Base-by-base conservation (phyloP, 2,113 vertebrate species). In the Percina caprodes region DNA sequence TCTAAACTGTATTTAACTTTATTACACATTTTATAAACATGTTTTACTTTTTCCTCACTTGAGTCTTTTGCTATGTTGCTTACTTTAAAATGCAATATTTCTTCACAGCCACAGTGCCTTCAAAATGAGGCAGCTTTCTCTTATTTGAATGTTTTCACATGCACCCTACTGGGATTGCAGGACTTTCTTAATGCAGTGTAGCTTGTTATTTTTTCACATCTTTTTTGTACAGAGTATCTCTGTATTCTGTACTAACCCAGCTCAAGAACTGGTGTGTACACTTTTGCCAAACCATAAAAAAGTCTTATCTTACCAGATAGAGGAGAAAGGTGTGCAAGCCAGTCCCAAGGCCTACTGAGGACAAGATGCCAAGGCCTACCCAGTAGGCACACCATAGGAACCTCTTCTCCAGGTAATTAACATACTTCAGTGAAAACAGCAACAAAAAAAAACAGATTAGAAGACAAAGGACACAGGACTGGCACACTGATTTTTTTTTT, bases 311-410 rank as follows among this genome's bases (percentile, higher is more conserved):
- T 95, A 99, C 98, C 97, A 99, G 93, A 89, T 99, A 99, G 59
- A 99, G 97, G 67, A 99, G 96, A 88, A 99, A 99, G 63, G 98
- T 99, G 89, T 99, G 98, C 78, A 99, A 95, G 72, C 98, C 98
- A 39, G 98, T 99, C 79, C 98, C 98, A 68, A 99, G 97, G 55
- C 98, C 98, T 46, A 99, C 98, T 55, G 98, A 99, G 79, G 98
- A 99, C 79, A 99, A 93, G 88, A 99, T 98, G 74, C 98, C 98
- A 88, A 99, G 89, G 92, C 98, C 98, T 94, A 99, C 96, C 98
- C 98, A 99, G 95, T 99, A 99, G 95, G 97, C 97, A 95, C 97
- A 99, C 97, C 98, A 97, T 45, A 99, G 95, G 84, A 97, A 95
- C 85, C 94, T 97, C 70, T 96, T 98, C 92, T 99, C 98, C 94